Evolutionary conservation across 2,797 vertebrate species (phyloP), one percentile per base, ranked within the genome.

Genomic region (Chrysocyon brachyurus): DNA sequence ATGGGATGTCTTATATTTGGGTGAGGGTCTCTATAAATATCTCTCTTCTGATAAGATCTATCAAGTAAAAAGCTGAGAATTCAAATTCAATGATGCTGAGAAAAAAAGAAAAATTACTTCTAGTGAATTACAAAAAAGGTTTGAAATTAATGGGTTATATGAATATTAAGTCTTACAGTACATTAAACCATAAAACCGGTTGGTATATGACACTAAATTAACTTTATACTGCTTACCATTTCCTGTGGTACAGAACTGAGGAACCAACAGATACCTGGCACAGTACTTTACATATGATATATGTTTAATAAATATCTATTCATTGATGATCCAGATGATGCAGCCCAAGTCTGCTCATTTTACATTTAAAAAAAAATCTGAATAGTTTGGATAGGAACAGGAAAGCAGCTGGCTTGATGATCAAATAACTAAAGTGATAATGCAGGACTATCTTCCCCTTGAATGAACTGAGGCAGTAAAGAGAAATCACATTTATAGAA

Each of bases 71-170:
- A 61, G 79, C n/a, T 94, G 15, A 87, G 46, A 97, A 95, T 46
- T 91, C 70, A 97, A 82, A 92, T 61, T 72, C 70, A 63, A 1
- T 16, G 17, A 81, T 63, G 28, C 68, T 6, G 0, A 63, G 64
- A 3, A 2, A 64, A 12, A n/a, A 68, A 94, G 21, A 11, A 96
- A 93, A 92, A 86, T 86, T 87, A 91, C 21, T 88, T 95, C 63
- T 57, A 94, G 61, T 87, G 52, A 84, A 82, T 94, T 83, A 95
- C 12, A 64, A 77, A 82, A 91, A 85, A 11, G 87, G 17, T 46
- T 57, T 88, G 87, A 97, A 98, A 98, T 94, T 97, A 95, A 96
- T 72, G 17, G 82, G 61, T 78, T 90, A 83, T n/a, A 92, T 94
- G 73, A 93, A 95, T n/a, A 97, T 79, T 95, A 90, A 95, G 77